Evolutionary conservation across 2,888 invertebrate species (phyloP).

Genomic region (Andrena camellia): DNA sequence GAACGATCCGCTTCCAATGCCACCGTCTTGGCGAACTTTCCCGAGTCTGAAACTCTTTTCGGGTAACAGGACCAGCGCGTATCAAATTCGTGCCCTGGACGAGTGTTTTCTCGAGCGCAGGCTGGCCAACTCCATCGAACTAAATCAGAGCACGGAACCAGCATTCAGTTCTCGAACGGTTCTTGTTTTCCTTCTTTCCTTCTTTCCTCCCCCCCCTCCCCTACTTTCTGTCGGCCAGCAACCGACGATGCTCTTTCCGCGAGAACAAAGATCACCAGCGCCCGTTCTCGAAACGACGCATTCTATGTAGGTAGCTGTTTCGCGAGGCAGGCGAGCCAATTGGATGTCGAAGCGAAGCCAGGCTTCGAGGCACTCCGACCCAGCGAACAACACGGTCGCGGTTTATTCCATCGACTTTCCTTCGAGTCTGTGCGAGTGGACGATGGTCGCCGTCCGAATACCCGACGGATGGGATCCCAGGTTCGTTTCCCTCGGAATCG

Average conservation of each 20-base stretch:
- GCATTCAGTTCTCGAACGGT: background rate
- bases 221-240: too few relatives aligned
- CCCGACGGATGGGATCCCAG: constrained; percentile 38
- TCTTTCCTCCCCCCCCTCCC: too few relatives aligned
- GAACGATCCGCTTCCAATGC: background rate
- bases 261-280: constrained; percentile 6
- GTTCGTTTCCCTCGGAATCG: constrained; percentile 23
- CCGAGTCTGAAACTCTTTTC: background rate
- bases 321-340: background rate
- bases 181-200: background rate
- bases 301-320: background rate
- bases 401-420: constrained; percentile 38
- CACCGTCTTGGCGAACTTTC: background rate
- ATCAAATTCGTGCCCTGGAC: constrained; percentile 34
- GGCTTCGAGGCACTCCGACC: background rate
- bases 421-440: background rate
- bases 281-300: background rate
- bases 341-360: constrained; percentile 5
- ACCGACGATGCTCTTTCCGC: too few relatives aligned
- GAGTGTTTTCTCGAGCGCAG: constrained; percentile 35
- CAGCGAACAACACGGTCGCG: background rate
- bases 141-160: background rate
- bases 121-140: constrained; percentile 48
- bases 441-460: constrained; percentile 22
- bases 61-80: background rate